Evolutionary conservation across 2,888 invertebrate genomes (phyloP).

Genomic region (Agriopis leucophaearia): DNA sequence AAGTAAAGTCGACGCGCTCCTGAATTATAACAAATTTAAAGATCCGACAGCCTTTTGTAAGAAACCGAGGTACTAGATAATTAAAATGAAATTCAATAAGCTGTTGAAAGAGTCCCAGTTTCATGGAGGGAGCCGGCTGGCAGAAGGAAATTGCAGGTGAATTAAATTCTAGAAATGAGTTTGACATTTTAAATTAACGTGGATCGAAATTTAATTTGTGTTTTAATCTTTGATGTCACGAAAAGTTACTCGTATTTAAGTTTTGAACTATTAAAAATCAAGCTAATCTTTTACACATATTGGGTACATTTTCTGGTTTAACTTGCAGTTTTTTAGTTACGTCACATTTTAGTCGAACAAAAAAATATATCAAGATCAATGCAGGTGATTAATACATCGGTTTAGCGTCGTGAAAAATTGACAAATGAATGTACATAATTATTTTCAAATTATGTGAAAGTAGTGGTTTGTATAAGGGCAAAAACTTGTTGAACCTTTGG

Average conservation of each 20-base stretch:
- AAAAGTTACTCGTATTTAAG: neutral
- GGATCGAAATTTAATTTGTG: conserved; percentile 3
- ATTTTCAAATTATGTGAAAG: too few species aligned
- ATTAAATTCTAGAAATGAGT: conserved; percentile 15
- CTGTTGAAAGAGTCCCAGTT: conserved; percentile 63
- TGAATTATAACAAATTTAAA: neutral
- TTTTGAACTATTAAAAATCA: too few species aligned
- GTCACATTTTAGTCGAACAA: too few species aligned
- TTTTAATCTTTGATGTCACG: neutral
- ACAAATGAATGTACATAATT: too few species aligned
- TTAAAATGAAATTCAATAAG: conserved; percentile 50
- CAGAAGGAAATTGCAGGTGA: conserved; percentile 59
- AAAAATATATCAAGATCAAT: too few species aligned
- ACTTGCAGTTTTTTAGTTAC: too few species aligned
- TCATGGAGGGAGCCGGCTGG: conserved; percentile 64
- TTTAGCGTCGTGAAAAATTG: too few species aligned
- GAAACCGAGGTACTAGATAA: conserved; percentile 23
- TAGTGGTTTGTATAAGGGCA: too few species aligned
- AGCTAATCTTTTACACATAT: too few species aligned
- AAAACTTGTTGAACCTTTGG: too few species aligned
- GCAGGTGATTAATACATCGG: too few species aligned
- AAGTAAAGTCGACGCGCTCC: neutral
- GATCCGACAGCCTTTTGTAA: conserved; percentile 18
- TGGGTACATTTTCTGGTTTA: too few species aligned
- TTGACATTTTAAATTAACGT: conserved; percentile 13